Conservation (phyloP, 2,797 vertebrate species). For the Eulemur mongoz region DNA sequence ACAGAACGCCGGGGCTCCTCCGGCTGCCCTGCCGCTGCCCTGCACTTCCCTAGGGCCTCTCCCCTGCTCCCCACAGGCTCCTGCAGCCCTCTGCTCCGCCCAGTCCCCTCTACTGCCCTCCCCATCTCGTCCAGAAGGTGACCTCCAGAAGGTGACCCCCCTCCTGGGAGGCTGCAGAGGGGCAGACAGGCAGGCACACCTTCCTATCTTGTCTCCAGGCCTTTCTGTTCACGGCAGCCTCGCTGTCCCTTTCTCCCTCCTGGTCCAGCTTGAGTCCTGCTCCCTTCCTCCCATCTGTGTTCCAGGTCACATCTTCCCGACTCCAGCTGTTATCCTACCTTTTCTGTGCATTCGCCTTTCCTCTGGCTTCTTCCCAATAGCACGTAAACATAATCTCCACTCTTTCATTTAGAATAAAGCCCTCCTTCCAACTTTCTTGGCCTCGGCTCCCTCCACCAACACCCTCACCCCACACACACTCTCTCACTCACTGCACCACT, state of each 20-base stretch:
- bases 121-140: not conserved
- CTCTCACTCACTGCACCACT: not conserved
- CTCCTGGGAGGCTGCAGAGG: not conserved
- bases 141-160: too few relatives aligned
- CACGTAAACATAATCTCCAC: not conserved
- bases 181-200: too few relatives aligned
- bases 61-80: fast-evolving
- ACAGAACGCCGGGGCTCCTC: too few relatives aligned
- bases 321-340: not conserved
- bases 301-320: not conserved
- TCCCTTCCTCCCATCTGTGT: not conserved
- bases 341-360: not conserved
- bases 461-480: not conserved
- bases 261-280: not conserved
- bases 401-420: not conserved
- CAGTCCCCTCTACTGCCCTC: not conserved
- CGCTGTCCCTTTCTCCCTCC: not conserved
- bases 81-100: not conserved
- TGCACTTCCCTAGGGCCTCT: too few relatives aligned
- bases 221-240: not conserved
- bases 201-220: too few relatives aligned
- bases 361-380: not conserved
- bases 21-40: too few relatives aligned
- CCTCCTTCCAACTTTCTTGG: not conserved
- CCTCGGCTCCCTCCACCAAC: not conserved